Percentiles rank a stretch among this genome's conserved stretches.
Conservation (phyloP, 2,888 invertebrate genomes). For the Oligia fasciuncula region DNA sequence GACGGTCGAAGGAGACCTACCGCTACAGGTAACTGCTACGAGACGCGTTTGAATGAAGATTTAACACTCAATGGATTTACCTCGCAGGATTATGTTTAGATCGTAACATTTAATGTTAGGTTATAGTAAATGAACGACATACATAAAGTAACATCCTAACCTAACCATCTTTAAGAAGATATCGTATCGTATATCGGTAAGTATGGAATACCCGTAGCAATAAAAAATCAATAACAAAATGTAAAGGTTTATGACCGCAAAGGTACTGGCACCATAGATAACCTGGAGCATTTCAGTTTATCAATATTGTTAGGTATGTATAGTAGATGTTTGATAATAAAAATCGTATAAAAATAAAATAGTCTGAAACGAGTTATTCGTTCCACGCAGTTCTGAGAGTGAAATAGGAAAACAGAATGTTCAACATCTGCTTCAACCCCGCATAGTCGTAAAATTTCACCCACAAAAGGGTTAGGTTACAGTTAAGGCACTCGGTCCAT, state of each 20-base stretch:
- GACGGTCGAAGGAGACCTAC: constrained; percentile 16
- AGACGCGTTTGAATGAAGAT: not conserved
- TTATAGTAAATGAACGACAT: not conserved
- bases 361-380: not conserved
- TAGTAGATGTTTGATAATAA: not conserved
- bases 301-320: not conserved
- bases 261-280: not conserved
- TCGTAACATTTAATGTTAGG: not conserved
- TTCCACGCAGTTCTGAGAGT: constrained; percentile 12
- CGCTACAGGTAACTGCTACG: not conserved
- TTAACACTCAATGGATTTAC: not conserved
- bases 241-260: not conserved
- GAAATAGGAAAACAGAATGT: constrained; percentile 43
- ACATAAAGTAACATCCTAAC: not conserved
- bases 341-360: constrained; percentile 10
- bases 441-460: constrained; percentile 46
- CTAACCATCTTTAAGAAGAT: not conserved
- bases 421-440: constrained; percentile 46
- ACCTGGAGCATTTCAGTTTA: not conserved
- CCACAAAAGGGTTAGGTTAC: constrained; percentile 41
- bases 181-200: not conserved
- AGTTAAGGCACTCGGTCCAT: constrained; percentile 34
- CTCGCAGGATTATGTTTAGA: not conserved
- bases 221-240: not conserved
- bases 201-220: not conserved